Percentiles rank a stretch among this genome's conserved stretches.
Conservation (phyloP, 2,888 invertebrate species). For the Philopedon plagiatum region DNA sequence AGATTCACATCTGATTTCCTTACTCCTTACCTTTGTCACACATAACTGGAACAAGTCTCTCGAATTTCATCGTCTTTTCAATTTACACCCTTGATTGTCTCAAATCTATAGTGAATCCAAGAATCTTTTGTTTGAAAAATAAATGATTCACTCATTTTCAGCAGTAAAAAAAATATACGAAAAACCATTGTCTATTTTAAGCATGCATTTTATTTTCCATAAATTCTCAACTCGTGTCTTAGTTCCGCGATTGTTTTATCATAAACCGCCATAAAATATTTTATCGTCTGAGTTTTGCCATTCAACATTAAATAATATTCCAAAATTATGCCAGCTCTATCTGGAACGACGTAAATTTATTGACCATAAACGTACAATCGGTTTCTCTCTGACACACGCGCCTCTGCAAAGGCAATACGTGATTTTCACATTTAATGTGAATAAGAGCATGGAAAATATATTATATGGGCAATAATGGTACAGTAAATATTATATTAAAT, state of each 20-base stretch:
- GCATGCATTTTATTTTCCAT: background rate
- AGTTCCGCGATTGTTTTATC: slow-evolving; percentile 6
- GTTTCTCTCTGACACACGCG: background rate
- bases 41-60: too few relatives aligned
- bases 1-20: too few relatives aligned
- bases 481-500: too few relatives aligned
- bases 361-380: slow-evolving; percentile 22
- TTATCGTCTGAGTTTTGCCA: slow-evolving; percentile 25
- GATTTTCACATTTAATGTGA: slow-evolving; percentile 9
- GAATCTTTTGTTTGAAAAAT: too few relatives aligned
- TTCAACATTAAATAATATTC: slow-evolving; percentile 16
- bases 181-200: too few relatives aligned
- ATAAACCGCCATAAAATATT: slow-evolving; percentile 32
- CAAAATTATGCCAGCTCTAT: slow-evolving; percentile 20
- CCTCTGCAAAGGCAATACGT: background rate
- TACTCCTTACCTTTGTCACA: too few relatives aligned
- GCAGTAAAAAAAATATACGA: too few relatives aligned
- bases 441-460: background rate
- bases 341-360: slow-evolving; percentile 29
- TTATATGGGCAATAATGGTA: too few relatives aligned
- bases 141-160: too few relatives aligned
- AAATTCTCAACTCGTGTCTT: background rate
- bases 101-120: too few relatives aligned
- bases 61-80: too few relatives aligned
- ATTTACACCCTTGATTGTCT: too few relatives aligned